Conservation (phyloP, 2,888 invertebrate genomes). For the Dasypolia templi region DNA sequence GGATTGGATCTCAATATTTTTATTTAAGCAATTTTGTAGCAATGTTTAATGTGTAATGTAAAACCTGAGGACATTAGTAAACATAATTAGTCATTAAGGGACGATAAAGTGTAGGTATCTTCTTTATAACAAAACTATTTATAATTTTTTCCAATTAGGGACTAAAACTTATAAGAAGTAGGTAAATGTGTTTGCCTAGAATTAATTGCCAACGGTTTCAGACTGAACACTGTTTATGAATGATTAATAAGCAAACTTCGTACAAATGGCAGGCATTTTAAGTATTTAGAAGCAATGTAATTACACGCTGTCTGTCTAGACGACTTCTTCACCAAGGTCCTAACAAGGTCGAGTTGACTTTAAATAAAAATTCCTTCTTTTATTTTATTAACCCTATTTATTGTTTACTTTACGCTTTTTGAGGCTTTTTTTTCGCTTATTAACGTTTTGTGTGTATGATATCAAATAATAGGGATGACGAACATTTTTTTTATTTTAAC, state of each 20-base stretch:
- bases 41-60: no score
- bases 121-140: no score
- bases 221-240: neutral
- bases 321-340: neutral
- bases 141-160: no score
- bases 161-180: no score
- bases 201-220: neutral
- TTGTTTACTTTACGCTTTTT: neutral
- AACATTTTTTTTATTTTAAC: no score
- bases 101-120: no score
- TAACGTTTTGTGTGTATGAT: neutral
- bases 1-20: neutral
- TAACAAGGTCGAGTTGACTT: neutral
- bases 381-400: neutral
- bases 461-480: neutral
- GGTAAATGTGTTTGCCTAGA: neutral
- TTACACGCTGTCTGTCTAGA: slow-evolving; percentile 7
- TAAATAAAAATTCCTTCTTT: neutral
- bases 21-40: neutral
- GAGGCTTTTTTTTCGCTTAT: neutral
- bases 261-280: neutral
- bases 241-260: neutral
- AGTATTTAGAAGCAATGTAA: neutral
- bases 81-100: no score
- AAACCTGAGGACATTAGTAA: no score